Evolutionary conservation across 2,888 invertebrate species (phyloP), one percentile per base, ranked within the genome.

Genomic region (Tenthredo distinguenda): DNA sequence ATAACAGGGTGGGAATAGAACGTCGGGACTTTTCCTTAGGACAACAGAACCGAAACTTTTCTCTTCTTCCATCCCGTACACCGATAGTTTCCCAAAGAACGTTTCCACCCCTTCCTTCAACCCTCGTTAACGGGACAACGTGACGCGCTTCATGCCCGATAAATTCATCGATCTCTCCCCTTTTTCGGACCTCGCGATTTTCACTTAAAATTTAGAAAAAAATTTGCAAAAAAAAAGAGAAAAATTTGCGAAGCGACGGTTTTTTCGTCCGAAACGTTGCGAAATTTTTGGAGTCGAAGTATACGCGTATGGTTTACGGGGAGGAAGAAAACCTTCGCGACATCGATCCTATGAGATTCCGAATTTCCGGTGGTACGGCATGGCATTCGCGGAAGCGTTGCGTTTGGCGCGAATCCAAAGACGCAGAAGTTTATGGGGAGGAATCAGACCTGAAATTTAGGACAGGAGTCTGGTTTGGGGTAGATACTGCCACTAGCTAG

Each of bases 401-500:
- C 37, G 58, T 40, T 40, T 89, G 89, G 89, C 88, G 43, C 62
- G 26, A 37, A 76, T 89, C 89, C 89, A 89, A 87, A 86, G 86
- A 74, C 74, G 84, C 77, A 85, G 85, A 50, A 68, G 76, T 84
- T 83, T 86, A 84, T 86, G 84, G 77, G 62, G 62, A 68, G 74
- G 84, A 85, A 86, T 86, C 86, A 84, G 84, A 84, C 62, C 85
- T 86, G 76, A 84, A 85, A 85, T 72, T 86, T 83, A 62, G 85
- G 58, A 72, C 18, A 77, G 43, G 72, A 74, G n/a, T 55, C n/a
- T 55, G 6, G 55, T 55, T 7, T 55, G n/a, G 55, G 79, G 5
- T 85, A 68, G 79, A 26, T 26, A 26, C 76, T 81, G 86, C 86
- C 85, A 86, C 47, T 47, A 76, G 86, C 74, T 31, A 34, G 83